These are phyloP conservation scores for Noctilio leporinus DNA, from an alignment of 2,113 vertebrate species.

Conservation along the genomic window DNA sequence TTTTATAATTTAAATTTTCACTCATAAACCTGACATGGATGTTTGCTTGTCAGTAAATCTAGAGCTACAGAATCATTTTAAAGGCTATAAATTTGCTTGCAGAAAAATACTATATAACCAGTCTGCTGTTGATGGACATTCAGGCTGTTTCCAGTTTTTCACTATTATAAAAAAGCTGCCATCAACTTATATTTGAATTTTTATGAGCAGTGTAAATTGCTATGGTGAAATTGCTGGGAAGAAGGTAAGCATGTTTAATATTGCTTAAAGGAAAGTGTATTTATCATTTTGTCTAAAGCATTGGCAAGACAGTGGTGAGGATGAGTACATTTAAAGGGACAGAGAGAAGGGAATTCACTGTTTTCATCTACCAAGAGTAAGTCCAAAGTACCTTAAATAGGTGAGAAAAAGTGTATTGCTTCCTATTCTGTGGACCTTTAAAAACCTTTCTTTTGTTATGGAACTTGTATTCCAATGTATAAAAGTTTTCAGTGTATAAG, in stretches of 20 bases:
- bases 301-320: not conserved
- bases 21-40: not conserved
- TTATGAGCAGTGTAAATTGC: not conserved
- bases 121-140: not conserved
- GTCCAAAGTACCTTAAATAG: not conserved
- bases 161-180: not conserved
- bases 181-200: not conserved
- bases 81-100: not conserved
- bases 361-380: not conserved
- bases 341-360: not conserved
- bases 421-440: not conserved
- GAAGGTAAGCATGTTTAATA: not conserved
- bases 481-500: not conserved
- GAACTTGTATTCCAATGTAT: not conserved
- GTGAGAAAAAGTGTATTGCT: not conserved
- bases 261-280: not conserved
- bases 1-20: conserved; percentile 28
- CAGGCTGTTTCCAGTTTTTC: not conserved
- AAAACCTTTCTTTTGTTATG: not conserved
- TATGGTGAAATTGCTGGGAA: not conserved
- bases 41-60: not conserved
- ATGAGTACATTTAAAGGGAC: not conserved
- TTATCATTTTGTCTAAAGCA: not conserved
- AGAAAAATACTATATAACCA: not conserved
- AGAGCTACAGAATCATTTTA: not conserved